Conservation (phyloP, 2,797 vertebrate species). For the Danio aesculapii region DNA sequence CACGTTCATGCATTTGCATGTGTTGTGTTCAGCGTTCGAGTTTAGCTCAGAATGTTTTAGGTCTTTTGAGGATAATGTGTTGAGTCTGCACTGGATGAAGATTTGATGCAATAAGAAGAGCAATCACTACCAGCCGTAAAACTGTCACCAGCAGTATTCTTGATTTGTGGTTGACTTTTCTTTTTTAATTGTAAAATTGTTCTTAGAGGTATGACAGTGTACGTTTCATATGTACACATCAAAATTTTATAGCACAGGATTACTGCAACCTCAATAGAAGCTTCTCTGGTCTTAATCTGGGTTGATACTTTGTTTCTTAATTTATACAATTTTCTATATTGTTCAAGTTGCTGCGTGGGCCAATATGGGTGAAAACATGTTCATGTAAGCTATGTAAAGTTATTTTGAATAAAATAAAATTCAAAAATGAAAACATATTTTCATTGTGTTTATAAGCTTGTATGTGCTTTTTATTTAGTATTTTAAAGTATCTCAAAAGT, state of each 20-base stretch:
- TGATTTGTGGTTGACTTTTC: neutral
- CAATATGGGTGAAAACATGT: neutral
- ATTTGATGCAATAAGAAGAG: constrained; percentile 10
- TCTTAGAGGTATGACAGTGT: neutral
- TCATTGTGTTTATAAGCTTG: neutral
- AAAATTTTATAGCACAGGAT: neutral
- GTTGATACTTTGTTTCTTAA: neutral
- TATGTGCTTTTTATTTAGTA: neutral
- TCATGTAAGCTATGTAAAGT: neutral
- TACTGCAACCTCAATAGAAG: neutral
- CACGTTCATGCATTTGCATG: constrained; percentile 5
- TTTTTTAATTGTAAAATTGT: too few species aligned
- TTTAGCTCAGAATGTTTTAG: constrained; percentile 10
- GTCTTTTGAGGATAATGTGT: neutral
- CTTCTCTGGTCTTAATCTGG: neutral
- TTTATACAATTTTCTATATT: neutral
- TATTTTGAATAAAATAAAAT: neutral
- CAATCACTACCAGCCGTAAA: neutral
- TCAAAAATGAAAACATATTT: neutral
- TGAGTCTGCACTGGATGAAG: neutral
- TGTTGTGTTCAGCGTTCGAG: constrained; percentile 1
- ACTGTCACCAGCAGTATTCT: constrained; percentile 13
- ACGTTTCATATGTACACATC: neutral
- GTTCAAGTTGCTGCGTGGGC: neutral
- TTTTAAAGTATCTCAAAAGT: too few species aligned